Conservation (phyloP, 2,113 vertebrate genomes). For the Ibidorhyncha struthersii region DNA sequence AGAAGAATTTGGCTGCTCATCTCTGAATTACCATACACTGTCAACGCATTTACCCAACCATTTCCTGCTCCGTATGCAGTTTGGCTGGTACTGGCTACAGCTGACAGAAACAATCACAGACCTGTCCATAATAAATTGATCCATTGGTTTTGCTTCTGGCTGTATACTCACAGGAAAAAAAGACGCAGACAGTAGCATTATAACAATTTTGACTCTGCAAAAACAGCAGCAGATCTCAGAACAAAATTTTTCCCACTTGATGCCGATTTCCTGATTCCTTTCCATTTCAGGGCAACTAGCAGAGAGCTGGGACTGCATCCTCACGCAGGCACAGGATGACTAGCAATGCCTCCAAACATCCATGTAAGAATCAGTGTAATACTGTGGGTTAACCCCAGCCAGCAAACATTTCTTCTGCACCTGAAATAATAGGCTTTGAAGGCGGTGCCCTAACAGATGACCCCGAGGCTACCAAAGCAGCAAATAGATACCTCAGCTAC, state of each 20-base stretch:
- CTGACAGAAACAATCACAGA: not conserved
- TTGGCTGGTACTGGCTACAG: not conserved
- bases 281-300: not conserved
- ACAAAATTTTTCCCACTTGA: not conserved
- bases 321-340: not conserved
- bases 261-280: not conserved
- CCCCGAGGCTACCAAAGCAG: not conserved
- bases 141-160: not conserved
- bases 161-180: not conserved
- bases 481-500: not conserved
- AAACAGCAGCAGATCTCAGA: not conserved
- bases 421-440: not conserved
- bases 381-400: not conserved
- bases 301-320: not conserved
- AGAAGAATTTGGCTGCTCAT: not conserved
- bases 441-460: not conserved
- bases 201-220: not conserved
- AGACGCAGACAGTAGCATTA: not conserved
- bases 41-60: constrained; percentile 14
- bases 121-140: not conserved
- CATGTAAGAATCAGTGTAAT: not conserved
- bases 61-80: not conserved
- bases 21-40: not conserved
- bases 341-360: not conserved
- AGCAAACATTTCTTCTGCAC: not conserved